Conservation (phyloP, 2,113 vertebrate genomes). For the Strix uralensis region DNA sequence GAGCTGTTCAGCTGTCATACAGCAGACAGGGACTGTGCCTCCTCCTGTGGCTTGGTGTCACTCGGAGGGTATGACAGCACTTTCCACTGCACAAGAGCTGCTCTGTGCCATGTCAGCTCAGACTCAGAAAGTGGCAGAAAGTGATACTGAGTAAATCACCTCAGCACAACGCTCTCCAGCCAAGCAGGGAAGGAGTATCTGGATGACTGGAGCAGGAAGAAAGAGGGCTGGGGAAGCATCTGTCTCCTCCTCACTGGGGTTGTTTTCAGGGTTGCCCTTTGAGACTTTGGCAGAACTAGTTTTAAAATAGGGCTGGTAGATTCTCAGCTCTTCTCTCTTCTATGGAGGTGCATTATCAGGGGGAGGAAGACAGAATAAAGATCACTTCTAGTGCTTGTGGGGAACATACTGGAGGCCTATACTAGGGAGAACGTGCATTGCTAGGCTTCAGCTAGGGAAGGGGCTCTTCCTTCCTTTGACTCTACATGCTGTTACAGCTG, state of each 20-base stretch:
- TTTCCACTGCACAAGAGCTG: background rate
- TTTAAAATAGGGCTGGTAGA: background rate
- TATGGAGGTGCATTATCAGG: rapidly evolving
- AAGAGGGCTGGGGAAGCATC: background rate
- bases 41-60: background rate
- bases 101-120: background rate
- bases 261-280: background rate
- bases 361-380: background rate
- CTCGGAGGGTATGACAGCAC: background rate
- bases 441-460: background rate
- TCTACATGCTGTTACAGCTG: background rate
- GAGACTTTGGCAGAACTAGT: background rate
- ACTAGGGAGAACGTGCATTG: background rate
- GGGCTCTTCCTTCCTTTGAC: background rate
- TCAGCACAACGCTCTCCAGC: background rate
- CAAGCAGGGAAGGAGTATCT: background rate
- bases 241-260: background rate
- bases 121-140: background rate
- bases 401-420: background rate
- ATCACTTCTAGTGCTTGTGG: background rate
- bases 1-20: background rate
- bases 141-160: background rate
- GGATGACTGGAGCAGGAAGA: background rate
- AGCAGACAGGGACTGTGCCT: background rate
- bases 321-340: background rate